phyloP scores from a whole-genome alignment of 1,140 invertebrate genomes.

The Drosophila pachea region DNA sequence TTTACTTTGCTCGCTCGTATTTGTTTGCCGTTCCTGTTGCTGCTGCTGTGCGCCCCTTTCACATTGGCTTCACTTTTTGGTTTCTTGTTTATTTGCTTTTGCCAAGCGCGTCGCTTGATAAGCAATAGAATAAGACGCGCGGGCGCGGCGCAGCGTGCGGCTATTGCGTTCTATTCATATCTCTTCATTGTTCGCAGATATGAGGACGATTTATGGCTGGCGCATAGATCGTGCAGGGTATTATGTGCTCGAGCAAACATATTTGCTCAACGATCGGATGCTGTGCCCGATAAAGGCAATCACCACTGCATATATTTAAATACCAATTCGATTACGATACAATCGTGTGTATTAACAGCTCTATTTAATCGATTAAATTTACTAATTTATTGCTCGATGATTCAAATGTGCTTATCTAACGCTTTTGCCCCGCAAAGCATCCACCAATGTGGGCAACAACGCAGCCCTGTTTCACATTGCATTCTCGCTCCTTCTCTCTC shows the following conservation, averaged over 20 bases:
- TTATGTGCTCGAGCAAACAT: constrained; percentile 1
- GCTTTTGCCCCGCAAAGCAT: too few relatives aligned
- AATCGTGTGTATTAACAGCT: too few relatives aligned
- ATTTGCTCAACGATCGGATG: constrained; percentile 10
- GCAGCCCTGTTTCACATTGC: constrained; percentile 1
- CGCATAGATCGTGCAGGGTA: neutral
- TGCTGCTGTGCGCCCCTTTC: constrained; percentile 31
- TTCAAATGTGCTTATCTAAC: too few relatives aligned
- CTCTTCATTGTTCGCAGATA: constrained; percentile 31
- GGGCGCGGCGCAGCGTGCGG: neutral
- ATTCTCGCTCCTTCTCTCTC: neutral
- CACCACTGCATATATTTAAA: too few relatives aligned
- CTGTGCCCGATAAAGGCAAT: neutral
- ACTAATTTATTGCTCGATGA: too few relatives aligned
- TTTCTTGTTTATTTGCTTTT: constrained; percentile 45
- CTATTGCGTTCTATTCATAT: constrained; percentile 7
- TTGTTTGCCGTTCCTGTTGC: constrained; percentile 34
- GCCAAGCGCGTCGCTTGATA: constrained; percentile 31
- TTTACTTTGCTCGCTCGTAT: constrained; percentile 36
- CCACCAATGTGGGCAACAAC: neutral
- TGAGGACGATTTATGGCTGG: constrained; percentile 30
- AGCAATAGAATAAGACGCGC: constrained; percentile 4
- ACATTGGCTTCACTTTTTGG: constrained; percentile 25
- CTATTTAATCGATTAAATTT: too few relatives aligned
- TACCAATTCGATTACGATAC: too few relatives aligned